Percentiles rank a stretch among this genome's conserved stretches.
Evolutionary conservation across 2,888 invertebrate genomes (phyloP).

Genomic region (Malacosoma neustria): DNA sequence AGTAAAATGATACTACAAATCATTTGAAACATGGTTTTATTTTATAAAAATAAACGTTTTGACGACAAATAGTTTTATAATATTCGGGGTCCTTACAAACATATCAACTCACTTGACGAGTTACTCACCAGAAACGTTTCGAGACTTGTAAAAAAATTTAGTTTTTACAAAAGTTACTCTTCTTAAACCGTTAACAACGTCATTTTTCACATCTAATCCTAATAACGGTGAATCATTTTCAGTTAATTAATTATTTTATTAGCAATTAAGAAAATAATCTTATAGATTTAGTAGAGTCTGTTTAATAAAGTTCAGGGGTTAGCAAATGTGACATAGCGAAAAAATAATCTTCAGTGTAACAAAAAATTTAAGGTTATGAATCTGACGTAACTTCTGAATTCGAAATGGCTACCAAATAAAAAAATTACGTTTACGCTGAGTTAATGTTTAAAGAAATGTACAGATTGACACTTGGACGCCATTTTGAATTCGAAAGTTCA

Average conservation of each 20-base stretch:
- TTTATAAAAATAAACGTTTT: constrained; percentile 77
- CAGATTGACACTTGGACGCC: too few relatives aligned
- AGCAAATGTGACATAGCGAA: too few relatives aligned
- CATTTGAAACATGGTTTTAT: constrained; percentile 70
- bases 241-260: constrained; percentile 39
- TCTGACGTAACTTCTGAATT: too few relatives aligned
- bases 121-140: constrained; percentile 76
- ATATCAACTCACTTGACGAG: constrained; percentile 47
- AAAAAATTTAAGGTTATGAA: too few relatives aligned
- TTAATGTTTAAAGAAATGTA: too few relatives aligned
- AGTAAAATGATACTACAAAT: constrained; percentile 16
- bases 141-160: constrained; percentile 80
- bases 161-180: constrained; percentile 81
- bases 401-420: too few relatives aligned
- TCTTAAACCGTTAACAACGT: constrained; percentile 78
- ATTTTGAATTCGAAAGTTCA: too few relatives aligned
- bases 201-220: constrained; percentile 71
- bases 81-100: constrained; percentile 72
- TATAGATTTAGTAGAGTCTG: too few relatives aligned
- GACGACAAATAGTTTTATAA: constrained; percentile 74
- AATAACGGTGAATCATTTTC: constrained; percentile 70
- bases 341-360: too few relatives aligned
- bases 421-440: too few relatives aligned
- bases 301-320: too few relatives aligned
- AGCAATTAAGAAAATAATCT: constrained; percentile 63